Base-by-base conservation (phyloP, 2,797 vertebrate genomes). In the Vultur gryphus region DNA sequence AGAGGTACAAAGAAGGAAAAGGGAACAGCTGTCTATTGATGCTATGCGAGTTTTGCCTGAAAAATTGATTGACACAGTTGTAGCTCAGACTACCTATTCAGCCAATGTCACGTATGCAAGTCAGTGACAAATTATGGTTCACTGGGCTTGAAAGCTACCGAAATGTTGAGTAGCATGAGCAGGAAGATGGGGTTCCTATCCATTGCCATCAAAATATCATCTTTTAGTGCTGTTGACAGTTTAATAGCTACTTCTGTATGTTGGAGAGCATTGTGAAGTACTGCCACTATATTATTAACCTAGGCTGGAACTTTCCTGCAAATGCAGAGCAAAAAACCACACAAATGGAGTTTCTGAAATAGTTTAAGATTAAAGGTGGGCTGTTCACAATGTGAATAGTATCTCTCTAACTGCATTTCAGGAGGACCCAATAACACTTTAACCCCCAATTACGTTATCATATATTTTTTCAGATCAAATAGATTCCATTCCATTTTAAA, bases 121-220 rank as follows among this genome's bases (percentile, higher is more conserved):
- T 16, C 93, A 58, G 84, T 83, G 86, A 92, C 95, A 97, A 95
- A 97, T 97, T 83, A 79, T 71, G 57, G 86, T 92, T 95, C 91
- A 94, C 94, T 95, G 77, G 57, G 85, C 86, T 94, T 95, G 95
- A 95, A 95, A 97, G 92, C 81, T 91, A 83, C 86, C 91, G 92
- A 90, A 94, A 93, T 7, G 67, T 95, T 91, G 92, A 94, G 91
- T 75, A 95, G 78, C 59, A 29, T 9, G 37, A 71, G 84, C 82
- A 78, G 78, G 81, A 90, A 93, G 90, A 95, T 89, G 89, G 87
- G 89, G 86, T 87, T 97, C 90, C 95, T 97, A 89, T 95, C 96
- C 86, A 78, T 93, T 89, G 95, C 94, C 90, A 85, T 97, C 93
- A 89, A 85, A 94, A 97, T 44, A 87, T 95, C 94, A 96, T 97